Evolutionary conservation across 2,113 vertebrate genomes (phyloP), one percentile per base, ranked within the genome.

Genomic region (Xerus inauris): DNA sequence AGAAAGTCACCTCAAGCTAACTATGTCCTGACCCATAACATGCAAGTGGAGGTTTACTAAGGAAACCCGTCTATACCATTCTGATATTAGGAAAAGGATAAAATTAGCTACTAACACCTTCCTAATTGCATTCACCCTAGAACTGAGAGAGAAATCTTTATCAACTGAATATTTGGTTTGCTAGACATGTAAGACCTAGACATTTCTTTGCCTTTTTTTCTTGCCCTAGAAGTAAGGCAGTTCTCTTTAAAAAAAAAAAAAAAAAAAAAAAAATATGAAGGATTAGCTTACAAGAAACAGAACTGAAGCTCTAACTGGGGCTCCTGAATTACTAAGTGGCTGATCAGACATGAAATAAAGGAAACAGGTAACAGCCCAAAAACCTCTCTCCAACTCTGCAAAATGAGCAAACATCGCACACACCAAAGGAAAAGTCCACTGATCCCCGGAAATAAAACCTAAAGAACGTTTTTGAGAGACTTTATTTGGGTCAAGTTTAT

Each of bases 31-130:
- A 12, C 7, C n/a, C 30, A 26, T 20, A 26, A 51, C 19, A 42
- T 67, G 35, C 16, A 40, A 2, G 12, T 2, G 45, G 8, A 82
- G 26, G 54, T 42, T 12, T 5, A 3, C 69, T 13, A 16, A 45
- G 76, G 59, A 28, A 59, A 59, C 35, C 75, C n/a, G 84, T 17
- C 7, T 32, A 3, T 5, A 30, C 28, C 17, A 11, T 16, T 16
- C 45, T 8, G 13, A 35, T 2, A 1, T 4, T 19, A 54, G 28
- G 32, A 76, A 38, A 42, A 6, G 0, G 3, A 77, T 22, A 10
- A 71, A 42, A 35, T 12, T 59, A 8, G 32, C 69, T 17, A 16
- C 14, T 24, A 20, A 80, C 35, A 9, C 8, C 49, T 9, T 30
- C 38, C 20, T 26, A 19, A 7, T 2, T 16, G 4, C 54, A 35